phyloP scores from a whole-genome alignment of 2,888 invertebrate species.

The Drosophila neoperkinsi region DNA sequence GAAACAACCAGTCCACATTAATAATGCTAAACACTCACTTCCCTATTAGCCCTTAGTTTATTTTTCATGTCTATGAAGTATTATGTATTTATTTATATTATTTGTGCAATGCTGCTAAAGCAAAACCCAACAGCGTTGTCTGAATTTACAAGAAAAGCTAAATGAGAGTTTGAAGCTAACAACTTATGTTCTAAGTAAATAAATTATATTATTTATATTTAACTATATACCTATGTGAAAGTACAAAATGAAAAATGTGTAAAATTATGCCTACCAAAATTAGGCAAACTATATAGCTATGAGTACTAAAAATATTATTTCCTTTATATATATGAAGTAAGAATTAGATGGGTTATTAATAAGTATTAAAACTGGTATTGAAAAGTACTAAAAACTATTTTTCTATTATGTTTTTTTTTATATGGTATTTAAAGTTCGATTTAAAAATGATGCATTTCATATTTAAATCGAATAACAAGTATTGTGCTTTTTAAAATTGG shows the following conservation, averaged over 20 bases:
- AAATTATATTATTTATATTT: conserved; percentile 30
- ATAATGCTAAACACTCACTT: neutral
- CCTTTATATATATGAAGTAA: conserved; percentile 1
- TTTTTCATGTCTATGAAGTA: conserved; percentile 9
- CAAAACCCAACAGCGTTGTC: conserved; percentile 13
- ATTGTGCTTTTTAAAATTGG: neutral
- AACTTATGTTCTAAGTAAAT: conserved; percentile 35
- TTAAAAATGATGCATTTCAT: neutral
- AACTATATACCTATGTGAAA: conserved; percentile 27
- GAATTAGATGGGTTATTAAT: neutral
- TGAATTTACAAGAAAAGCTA: conserved; percentile 25
- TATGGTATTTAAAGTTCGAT: neutral
- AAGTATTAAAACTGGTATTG: neutral
- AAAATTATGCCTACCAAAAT: conserved; percentile 16
- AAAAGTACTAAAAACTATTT: conserved; percentile 11
- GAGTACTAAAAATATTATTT: conserved; percentile 24
- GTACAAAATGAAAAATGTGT: conserved; percentile 48
- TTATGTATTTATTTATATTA: conserved; percentile 26
- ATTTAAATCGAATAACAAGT: neutral
- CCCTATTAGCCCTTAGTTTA: conserved; percentile 14
- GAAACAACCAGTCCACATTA: conserved; percentile 12
- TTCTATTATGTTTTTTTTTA: neutral
- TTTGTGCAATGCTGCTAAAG: conserved; percentile 59
- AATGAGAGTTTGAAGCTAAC: conserved; percentile 32
- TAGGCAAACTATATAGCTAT: conserved; percentile 3